Conservation (phyloP, 2,797 vertebrate genomes). For the Scleropages formosus region DNA sequence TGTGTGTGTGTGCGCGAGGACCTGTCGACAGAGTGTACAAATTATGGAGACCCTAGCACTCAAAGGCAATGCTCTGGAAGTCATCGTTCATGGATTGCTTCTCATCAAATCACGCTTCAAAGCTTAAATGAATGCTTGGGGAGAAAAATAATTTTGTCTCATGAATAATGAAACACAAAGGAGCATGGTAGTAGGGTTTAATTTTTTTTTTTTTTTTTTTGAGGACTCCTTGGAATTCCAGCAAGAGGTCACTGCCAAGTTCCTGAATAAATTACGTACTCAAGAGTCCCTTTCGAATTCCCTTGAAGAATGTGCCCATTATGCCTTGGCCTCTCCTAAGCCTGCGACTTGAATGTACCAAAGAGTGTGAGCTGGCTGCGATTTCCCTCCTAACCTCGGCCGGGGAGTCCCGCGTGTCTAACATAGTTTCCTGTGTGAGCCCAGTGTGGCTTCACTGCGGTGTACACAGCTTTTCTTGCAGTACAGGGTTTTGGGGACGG, state of each 20-base stretch:
- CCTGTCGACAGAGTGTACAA: slow-evolving; percentile 27
- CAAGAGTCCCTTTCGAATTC: slow-evolving; percentile 19
- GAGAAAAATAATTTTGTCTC: slow-evolving; percentile 32
- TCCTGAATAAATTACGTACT: slow-evolving; percentile 32
- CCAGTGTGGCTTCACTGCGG: background rate
- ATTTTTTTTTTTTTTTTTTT: slow-evolving; percentile 23
- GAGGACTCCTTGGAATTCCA: slow-evolving; percentile 25
- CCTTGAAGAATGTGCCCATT: slow-evolving; percentile 17
- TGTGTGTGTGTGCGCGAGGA: background rate
- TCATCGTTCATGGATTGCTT: slow-evolving; percentile 31
- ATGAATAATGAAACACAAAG: slow-evolving; percentile 36
- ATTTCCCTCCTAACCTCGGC: slow-evolving; percentile 15
- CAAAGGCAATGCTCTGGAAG: slow-evolving; percentile 22
- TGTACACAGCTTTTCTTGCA: background rate
- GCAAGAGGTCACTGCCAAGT: slow-evolving; percentile 31
- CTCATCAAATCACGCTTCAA: slow-evolving; percentile 34
- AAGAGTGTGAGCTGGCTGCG: background rate
- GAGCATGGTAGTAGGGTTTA: slow-evolving; percentile 11
- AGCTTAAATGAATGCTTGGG: slow-evolving; percentile 31
- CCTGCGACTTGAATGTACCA: background rate
- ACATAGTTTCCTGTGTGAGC: background rate
- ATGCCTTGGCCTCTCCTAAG: slow-evolving; percentile 21
- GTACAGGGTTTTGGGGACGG: background rate
- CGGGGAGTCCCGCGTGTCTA: background rate
- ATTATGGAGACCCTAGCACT: slow-evolving; percentile 26